Evolutionary conservation across 2,797 vertebrate genomes (phyloP), one percentile per base, ranked within the genome.

Genomic region (Gastrophryne carolinensis): DNA sequence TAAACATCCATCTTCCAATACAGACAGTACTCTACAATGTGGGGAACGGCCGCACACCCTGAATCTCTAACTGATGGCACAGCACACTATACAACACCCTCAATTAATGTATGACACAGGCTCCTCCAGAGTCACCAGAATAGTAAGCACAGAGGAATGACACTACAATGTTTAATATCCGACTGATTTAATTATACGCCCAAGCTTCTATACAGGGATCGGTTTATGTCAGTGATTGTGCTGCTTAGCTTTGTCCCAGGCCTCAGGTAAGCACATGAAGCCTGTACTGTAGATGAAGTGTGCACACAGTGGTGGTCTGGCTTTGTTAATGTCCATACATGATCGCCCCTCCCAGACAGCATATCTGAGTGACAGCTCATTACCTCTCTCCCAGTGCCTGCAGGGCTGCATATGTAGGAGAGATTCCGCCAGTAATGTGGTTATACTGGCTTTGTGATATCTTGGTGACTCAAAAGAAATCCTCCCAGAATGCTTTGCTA

Each of bases 341-440:
- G 52, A 47, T 32, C 26, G 35, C 53, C 26, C 5, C 56, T 26
- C 39, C 21, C 5, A 17, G 39, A 13, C 12, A 52, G 44, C 15
- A 37, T 17, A 12, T 10, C 10, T 63, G 50, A 57, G 9, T 58
- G 37, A 75, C 39, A 60, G 17, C 11, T 12, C 34, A 24, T 24
- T n/a, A 13, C 41, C 39, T 37, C 72, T 74, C 49, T 64, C n/a
- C 19, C 23, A 29, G 1, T 47, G 53, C 62, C 63, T 50, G 34
- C 27, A 30, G 72, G 34, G 50, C 35, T 12, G 27, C 26, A n/a
- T 27, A 12, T 9, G 26, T 57, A 23, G 64, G 72, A 58, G 49
- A 75, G 37, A 63, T 65, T 35, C 8, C 37, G 30, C 13, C 6
- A 50, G 41, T 52, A 66, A 66, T 66, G 72, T 26, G 32, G 62